Evolutionary conservation across 2,797 vertebrate species (phyloP).

Genomic region (Sylvilagus floridanus): DNA sequence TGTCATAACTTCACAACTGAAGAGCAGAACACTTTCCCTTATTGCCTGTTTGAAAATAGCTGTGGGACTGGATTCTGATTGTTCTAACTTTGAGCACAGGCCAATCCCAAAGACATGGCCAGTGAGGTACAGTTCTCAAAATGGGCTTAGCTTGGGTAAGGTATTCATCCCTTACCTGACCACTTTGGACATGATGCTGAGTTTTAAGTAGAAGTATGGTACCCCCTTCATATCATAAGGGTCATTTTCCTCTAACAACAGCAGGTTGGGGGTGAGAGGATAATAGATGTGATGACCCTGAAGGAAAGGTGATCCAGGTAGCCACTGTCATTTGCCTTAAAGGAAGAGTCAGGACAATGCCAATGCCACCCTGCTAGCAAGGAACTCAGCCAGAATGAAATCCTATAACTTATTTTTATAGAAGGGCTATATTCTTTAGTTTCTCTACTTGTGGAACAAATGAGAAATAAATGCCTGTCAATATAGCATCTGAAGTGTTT

Average conservation of each 20-base stretch:
- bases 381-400: not conserved
- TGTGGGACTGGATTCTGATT: not conserved
- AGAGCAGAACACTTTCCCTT: not conserved
- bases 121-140: not conserved
- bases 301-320: not conserved
- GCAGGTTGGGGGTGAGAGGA: not conserved
- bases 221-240: not conserved
- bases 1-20: not conserved
- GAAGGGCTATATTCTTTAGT: not conserved
- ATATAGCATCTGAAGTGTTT: not conserved
- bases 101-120: not conserved
- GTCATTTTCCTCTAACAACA: not conserved
- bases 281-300: not conserved
- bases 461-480: constrained; percentile 1
- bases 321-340: not conserved
- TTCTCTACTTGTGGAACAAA: not conserved
- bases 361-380: not conserved
- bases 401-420: not conserved
- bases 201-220: not conserved
- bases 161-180: not conserved
- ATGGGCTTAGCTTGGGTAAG: not conserved
- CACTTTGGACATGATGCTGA: not conserved
- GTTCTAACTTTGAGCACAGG: not conserved
- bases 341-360: not conserved
- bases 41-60: not conserved